These are phyloP conservation scores for Reticulitermes speratus DNA, from an alignment of 1,140 invertebrate species.

Conservation along the genomic window DNA sequence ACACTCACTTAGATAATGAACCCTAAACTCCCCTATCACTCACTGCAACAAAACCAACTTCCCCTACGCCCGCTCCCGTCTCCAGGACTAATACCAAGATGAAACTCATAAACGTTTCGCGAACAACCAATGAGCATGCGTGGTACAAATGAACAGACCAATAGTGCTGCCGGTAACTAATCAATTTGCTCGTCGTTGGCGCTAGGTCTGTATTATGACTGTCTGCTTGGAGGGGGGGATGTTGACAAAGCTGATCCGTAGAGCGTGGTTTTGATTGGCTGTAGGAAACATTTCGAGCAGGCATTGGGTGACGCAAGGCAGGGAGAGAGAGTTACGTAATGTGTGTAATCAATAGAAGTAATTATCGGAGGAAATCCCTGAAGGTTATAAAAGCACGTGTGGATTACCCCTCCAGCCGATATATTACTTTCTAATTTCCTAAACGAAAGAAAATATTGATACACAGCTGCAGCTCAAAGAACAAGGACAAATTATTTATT, in stretches of 20 bases:
- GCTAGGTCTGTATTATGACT: neutral
- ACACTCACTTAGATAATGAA: conserved; percentile 33
- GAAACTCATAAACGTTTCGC: neutral
- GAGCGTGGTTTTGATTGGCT: conserved; percentile 29
- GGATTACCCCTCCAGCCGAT: neutral
- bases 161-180: conserved; percentile 11
- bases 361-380: neutral
- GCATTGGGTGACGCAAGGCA: neutral
- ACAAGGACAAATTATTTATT: no score
- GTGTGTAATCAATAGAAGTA: neutral
- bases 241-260: conserved; percentile 31
- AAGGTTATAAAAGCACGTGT: conserved; percentile 11
- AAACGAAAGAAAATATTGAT: neutral
- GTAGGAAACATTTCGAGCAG: conserved; percentile 25
- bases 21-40: conserved; percentile 31
- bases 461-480: neutral
- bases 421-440: neutral
- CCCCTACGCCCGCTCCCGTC: neutral
- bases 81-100: conserved; percentile 15
- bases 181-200: conserved; percentile 4
- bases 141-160: conserved; percentile 11
- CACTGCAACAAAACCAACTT: conserved; percentile 23
- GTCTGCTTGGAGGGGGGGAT: neutral
- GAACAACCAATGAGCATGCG: conserved; percentile 21
- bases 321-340: neutral